Evolutionary conservation across 2,113 vertebrate species (phyloP), one percentile per base, ranked within the genome.

Genomic region (Paramisgurnus dabryanus): DNA sequence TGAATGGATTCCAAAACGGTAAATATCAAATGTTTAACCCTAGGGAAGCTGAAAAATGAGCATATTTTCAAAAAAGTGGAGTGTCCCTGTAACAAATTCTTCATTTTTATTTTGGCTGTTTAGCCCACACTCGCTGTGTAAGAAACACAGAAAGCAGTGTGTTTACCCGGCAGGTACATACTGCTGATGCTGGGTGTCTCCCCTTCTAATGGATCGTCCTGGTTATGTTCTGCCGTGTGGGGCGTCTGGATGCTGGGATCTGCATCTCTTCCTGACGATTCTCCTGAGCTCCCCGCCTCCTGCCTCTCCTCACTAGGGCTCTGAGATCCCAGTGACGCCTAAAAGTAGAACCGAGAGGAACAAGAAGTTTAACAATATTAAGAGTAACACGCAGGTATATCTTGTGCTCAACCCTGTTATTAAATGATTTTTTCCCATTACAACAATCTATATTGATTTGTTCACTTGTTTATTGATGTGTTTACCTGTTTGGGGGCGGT

Each of bases 121-220:
- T 6, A 60, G 55, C 55, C 60, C 55, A 61, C 45, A 69, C 18
- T 69, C 6, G 67, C 67, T 69, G 45, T 69, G 67, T 69, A 55
- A 72, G 10, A 18, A 81, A 63, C 78, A 82, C 68, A 84, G 68
- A 83, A 66, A 87, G 22, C 69, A 77, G 75, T 57, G 67, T 61
- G 80, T 91, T 89, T 89, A 93, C 92, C 92, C 90, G 93, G 92
- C 87, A 94, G 89, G 87, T 93, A 92, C 89, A 91, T 92, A 83
- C 89, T 91, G 78, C 89, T 92, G 84, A 85, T 91, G 82, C 87
- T 86, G 80, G 91, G 88, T 4, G 89, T 60, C 39, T 93, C 93
- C 27, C 93, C 91, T 22, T 90, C 92, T 18, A 81, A n/a, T 0
- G 75, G 60, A 8, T 92, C 92, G 6, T 94, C 92, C 78, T 91